Evolutionary conservation across 2,888 invertebrate species (phyloP).

Genomic region (Bombylius major): DNA sequence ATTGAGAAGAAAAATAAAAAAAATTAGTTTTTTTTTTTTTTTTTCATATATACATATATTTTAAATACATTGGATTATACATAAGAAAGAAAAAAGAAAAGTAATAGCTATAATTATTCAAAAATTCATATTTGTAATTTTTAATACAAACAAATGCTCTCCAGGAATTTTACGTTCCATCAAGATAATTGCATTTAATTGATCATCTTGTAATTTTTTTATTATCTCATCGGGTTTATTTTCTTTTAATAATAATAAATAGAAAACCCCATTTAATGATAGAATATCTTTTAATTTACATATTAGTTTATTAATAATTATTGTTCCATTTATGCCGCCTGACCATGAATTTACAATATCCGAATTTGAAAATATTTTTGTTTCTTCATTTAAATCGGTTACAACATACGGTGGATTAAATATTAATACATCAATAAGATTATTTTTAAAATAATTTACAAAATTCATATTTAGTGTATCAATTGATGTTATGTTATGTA

Average conservation of each 20-base stretch:
- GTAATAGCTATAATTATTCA: too few species aligned
- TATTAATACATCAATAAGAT: constrained; percentile 70
- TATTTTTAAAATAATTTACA: constrained; percentile 41
- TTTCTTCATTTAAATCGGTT: constrained; percentile 37
- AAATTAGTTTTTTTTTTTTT: too few species aligned
- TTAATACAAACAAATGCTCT: constrained; percentile 75
- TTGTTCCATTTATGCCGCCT: constrained; percentile 60
- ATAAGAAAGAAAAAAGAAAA: too few species aligned
- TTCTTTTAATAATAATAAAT: constrained; percentile 76
- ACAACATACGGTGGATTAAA: constrained; percentile 99
- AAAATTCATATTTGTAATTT: constrained; percentile 36
- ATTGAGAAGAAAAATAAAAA: too few species aligned
- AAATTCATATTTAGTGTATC: constrained; percentile 57
- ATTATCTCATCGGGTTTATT: constrained; percentile 70
- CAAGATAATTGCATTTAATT: constrained; percentile 49
- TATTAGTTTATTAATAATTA: constrained; percentile 66
- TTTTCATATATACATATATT: too few species aligned
- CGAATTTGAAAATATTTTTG: constrained; percentile 7
- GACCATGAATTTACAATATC: constrained; percentile 48
- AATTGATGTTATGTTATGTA: constrained; percentile 49
- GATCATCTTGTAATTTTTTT: constrained; percentile 41
- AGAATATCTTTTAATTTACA: constrained; percentile 55
- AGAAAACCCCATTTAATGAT: constrained; percentile 66
- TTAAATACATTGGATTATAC: too few species aligned
- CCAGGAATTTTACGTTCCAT: constrained; percentile 68